Evolutionary conservation across 2,113 vertebrate genomes (phyloP), one percentile per base, ranked within the genome.

Genomic region (Odobenus rosmarus): DNA sequence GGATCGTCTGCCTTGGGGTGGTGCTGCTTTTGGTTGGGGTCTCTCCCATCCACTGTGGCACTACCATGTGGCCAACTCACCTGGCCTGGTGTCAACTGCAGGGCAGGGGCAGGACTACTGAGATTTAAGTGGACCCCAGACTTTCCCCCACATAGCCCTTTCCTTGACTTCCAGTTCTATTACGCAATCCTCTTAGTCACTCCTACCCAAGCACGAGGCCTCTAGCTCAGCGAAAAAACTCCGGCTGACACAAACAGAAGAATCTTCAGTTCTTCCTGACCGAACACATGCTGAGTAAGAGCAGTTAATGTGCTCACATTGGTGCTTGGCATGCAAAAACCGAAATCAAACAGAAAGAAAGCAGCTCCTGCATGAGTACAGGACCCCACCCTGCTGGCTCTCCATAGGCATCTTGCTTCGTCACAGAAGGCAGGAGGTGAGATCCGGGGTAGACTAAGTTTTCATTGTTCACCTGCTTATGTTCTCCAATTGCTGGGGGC

Each of bases 201-300:
- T 83, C 61, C 53, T 93, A 87, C 28, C 77, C n/a, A 80, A 88
- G 46, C 18, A 72, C 3, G 51, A 96, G 94, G 59, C 28, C 83
- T 64, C 26, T 9, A 53, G 51, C 51, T 95, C 64, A 93, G n/a
- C 10, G 28, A 76, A 80, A 81, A 96, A 95, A 95, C 59, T 93
- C 79, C 77, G 92, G 46, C 62, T 93, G 46, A 87, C 42, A 28
- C 10, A 64, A 88, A 77, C 46, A 57, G 88, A 94, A 92, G 9
- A 77, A 36, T 7, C 69, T 88, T 86, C 28, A 31, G 10, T 94
- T 61, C 53, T 97, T 92, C 88, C 77, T 87, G 39, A 79, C 23
- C 74, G 62, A 96, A 36, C 81, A 79, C n/a, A 93, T 28, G 59
- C 36, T 80, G 79, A 94, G 39, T 69, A 87, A 96, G 42, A 96